Base-by-base conservation (phyloP, 2,113 vertebrate species). In the Laterallus jamaicensis region DNA sequence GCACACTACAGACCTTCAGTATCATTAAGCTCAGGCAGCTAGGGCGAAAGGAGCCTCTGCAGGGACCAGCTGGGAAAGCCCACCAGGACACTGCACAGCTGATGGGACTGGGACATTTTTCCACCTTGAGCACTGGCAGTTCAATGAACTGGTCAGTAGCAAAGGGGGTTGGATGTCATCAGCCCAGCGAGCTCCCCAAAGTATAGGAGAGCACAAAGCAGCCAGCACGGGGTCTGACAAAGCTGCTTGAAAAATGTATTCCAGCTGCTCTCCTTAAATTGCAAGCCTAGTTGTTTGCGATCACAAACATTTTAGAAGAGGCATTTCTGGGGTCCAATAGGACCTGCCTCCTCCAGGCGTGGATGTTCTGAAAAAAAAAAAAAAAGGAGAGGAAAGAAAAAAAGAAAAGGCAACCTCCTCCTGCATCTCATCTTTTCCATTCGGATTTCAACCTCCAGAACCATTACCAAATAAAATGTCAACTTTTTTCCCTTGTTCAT, bases 401-500 rank as follows among this genome's bases (percentile, higher is more conserved):
- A 71, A 42, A 88, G 40, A 42, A 92, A 77, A 69, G 42, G 69
- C 0, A 0, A 56, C 5, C 26, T 88, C 67, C 83, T 88, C 86
- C 67, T 26, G 35, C 50, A 92, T 64, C 82, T 88, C 74, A 68
- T 86, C 32, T 92, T 96, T 90, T 94, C 86, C 80, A 50, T 91
- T 85, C 1, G 1, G 84, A 91, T 89, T 93, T 91, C 88, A 79
- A 82, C 86, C 79, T 92, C 56, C 50, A 82, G 93, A 90, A 83
- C 68, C 64, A 78, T 91, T 93, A 91, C 88, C 81, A 96, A 96
- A 95, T 92, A 95, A 97, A 97, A 95, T 92, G 90, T 95, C 95
- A 94, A 55, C 70, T 92, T 94, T 93, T 90, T 84, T 2, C 76
- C 69, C 88, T 62, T 91, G 78, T 88, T 96, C 95, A 93, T 97